Percentiles rank a stretch among this genome's conserved stretches.
phyloP scores from a whole-genome alignment of 2,797 vertebrate species.

The Spinus olivaceus region DNA sequence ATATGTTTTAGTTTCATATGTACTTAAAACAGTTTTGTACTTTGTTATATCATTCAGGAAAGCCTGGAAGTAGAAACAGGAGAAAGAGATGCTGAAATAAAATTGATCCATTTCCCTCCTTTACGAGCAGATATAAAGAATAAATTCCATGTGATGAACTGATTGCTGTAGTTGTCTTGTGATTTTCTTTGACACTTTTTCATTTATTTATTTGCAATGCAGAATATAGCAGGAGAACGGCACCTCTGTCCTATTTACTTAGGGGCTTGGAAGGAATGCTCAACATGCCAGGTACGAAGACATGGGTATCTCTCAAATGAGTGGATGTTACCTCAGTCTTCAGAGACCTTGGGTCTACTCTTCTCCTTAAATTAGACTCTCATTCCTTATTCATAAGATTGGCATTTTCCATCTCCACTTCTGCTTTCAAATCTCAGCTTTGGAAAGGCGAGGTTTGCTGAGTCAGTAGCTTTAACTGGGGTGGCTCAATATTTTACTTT shows the following conservation, averaged over 20 bases:
- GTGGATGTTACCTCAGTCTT: background rate
- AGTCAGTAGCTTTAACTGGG: background rate
- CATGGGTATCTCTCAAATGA: background rate
- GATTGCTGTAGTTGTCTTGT: background rate
- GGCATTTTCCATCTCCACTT: background rate
- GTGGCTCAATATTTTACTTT: background rate
- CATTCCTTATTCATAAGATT: conserved; percentile 34
- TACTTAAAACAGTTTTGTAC: background rate
- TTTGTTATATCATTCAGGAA: background rate
- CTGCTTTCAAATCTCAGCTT: background rate
- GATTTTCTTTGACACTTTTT: background rate
- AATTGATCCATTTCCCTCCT: background rate
- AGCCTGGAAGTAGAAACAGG: background rate
- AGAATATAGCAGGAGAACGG: background rate
- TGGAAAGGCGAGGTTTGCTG: background rate
- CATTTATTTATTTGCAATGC: background rate
- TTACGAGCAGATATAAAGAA: background rate
- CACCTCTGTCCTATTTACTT: background rate
- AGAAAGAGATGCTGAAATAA: background rate
- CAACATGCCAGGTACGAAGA: accelerated
- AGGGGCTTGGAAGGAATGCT: background rate
- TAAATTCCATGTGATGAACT: background rate
- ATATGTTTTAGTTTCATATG: background rate
- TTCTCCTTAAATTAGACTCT: conserved; percentile 6
- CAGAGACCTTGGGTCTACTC: background rate